A percentile compares a stretch with the other conserved stretches of the same genome.
These are phyloP conservation scores for Drosophila paramelanica DNA, from an alignment of 2,888 invertebrate genomes.

Conservation along the genomic window DNA sequence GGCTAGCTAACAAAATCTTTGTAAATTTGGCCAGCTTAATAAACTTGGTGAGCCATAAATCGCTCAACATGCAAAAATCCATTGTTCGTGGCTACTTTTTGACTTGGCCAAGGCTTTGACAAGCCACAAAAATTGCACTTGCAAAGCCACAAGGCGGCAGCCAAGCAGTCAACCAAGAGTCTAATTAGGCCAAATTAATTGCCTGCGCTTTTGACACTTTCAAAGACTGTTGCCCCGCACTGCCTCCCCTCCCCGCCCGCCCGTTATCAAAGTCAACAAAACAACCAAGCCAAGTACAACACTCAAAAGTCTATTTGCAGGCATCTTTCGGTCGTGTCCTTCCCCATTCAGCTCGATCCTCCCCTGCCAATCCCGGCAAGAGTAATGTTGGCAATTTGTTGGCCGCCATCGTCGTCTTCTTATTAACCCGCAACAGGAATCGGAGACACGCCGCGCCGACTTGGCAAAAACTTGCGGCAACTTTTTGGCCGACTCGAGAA, in stretches of 20 bases:
- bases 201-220: slow-evolving; percentile 79
- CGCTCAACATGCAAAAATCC: slow-evolving; percentile 67
- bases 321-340: slow-evolving; percentile 33
- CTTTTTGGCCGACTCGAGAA: slow-evolving; percentile 77
- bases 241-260: not conserved
- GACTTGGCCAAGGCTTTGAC: slow-evolving; percentile 49
- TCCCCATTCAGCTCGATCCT: not conserved
- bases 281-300: slow-evolving; percentile 70
- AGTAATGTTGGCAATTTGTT: slow-evolving; percentile 78
- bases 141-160: slow-evolving; percentile 38
- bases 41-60: slow-evolving; percentile 69
- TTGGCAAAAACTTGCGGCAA: slow-evolving; percentile 68
- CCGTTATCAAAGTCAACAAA: slow-evolving; percentile 60
- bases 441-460: slow-evolving; percentile 52
- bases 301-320: slow-evolving; percentile 76
- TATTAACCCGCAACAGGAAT: slow-evolving; percentile 77
- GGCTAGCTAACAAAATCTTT: slow-evolving; percentile 23
- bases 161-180: slow-evolving; percentile 70
- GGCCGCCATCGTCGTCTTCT: slow-evolving; percentile 61
- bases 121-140: slow-evolving; percentile 74
- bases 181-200: slow-evolving; percentile 78
- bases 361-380: slow-evolving; percentile 35
- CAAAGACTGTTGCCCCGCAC: slow-evolving; percentile 53
- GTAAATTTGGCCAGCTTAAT: slow-evolving; percentile 46
- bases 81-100: slow-evolving; percentile 56